These are phyloP conservation scores for Cybosia mesomella DNA, from an alignment of 2,888 invertebrate species.

Conservation along the genomic window DNA sequence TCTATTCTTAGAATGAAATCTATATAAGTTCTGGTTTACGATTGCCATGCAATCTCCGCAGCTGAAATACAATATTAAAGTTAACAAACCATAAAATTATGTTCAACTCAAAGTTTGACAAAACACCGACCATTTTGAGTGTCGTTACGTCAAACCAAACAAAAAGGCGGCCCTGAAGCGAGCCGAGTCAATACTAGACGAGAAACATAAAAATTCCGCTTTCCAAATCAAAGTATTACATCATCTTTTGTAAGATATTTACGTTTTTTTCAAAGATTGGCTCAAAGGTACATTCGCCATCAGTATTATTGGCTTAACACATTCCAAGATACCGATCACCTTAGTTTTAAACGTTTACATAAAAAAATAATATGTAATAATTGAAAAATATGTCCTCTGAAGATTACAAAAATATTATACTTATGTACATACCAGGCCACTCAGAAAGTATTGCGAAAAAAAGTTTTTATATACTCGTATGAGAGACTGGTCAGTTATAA, in stretches of 20 bases:
- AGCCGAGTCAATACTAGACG: slow-evolving; percentile 16
- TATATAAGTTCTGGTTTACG: background rate
- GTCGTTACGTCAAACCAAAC: slow-evolving; percentile 26
- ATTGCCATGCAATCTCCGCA: background rate
- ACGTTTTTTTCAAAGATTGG: slow-evolving; percentile 10
- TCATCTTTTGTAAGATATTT: slow-evolving; percentile 1
- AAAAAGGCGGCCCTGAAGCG: slow-evolving; percentile 26
- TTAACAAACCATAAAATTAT: slow-evolving; percentile 10
- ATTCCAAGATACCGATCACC: too few species aligned
- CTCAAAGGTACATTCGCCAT: background rate
- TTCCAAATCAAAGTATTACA: slow-evolving; percentile 24
- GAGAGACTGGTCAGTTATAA: too few species aligned
- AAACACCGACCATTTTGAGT: slow-evolving; percentile 24
- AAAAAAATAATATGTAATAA: too few species aligned
- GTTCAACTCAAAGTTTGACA: slow-evolving; percentile 7
- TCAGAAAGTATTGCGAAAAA: too few species aligned
- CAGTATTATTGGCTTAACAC: background rate
- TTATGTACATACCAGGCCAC: too few species aligned
- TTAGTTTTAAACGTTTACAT: too few species aligned
- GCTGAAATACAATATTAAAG: background rate
- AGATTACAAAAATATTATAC: too few species aligned
- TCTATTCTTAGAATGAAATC: background rate
- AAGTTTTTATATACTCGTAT: too few species aligned
- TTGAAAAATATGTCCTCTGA: too few species aligned
- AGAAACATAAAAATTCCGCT: slow-evolving; percentile 16